Conservation (phyloP, 2,113 vertebrate genomes). For the Myotis yumanensis region DNA sequence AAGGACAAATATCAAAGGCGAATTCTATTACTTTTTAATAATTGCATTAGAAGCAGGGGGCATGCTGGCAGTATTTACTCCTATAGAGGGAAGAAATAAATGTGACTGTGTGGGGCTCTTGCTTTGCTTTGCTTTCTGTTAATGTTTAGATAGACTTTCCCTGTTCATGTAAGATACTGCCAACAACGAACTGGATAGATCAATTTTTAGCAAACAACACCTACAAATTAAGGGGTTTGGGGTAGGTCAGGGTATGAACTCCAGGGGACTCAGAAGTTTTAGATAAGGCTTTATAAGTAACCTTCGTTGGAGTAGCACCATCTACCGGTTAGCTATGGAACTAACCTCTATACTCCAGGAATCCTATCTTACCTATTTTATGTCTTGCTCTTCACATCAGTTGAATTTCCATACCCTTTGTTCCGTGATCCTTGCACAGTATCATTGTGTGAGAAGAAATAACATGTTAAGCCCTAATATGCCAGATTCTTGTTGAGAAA, state of each 20-base stretch:
- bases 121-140: not conserved
- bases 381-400: not conserved
- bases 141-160: not conserved
- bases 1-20: constrained; percentile 3
- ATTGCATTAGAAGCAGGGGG: not conserved
- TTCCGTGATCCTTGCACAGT: not conserved
- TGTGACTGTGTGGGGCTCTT: not conserved
- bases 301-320: not conserved
- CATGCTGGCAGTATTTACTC: not conserved
- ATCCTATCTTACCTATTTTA: not conserved
- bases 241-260: not conserved
- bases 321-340: not conserved
- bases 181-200: not conserved
- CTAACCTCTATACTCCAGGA: too few species aligned
- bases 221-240: not conserved
- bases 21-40: constrained; percentile 11
- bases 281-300: not conserved
- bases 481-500: not conserved
- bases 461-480: not conserved
- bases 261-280: not conserved
- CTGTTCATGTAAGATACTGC: not conserved
- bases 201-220: not conserved
- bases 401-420: not conserved
- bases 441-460: not conserved
- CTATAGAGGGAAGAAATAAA: not conserved